Base-by-base conservation (phyloP, 1,140 invertebrate species). In the Dreissena rostriformis region DNA sequence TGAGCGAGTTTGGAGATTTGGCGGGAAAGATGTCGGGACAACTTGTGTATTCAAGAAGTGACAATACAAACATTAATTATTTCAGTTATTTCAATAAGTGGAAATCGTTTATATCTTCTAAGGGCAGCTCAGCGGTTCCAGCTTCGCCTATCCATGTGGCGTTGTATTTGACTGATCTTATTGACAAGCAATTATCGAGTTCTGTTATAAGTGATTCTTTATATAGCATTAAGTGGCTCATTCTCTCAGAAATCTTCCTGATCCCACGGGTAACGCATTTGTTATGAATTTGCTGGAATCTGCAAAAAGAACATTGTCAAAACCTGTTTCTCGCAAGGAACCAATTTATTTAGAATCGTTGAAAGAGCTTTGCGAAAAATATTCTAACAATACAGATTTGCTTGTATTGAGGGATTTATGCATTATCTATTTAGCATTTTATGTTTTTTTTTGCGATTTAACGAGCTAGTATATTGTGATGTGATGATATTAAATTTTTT, bases 401-500 rank as follows among this genome's bases (percentile, higher is more conserved):
- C 14, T 72, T 7, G n/a, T 78, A 29, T 7, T 78, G 17, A 29
- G 74, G 65, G 74, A 84, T 72, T 55, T 84, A 29, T 63, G 51
- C 29, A 84, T 84, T 74, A 71, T 78, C 52, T 8, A 77, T n/a
- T 12, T 84, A 24, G 53, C 15, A 28, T 84, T 5, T 39, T 5
- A 61, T 72, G 51, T 55, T 5, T 80, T 65, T 4, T 85, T 82
- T 81, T 85, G 15, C 71, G 83, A 39, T 86, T 75, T 75, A 80
- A 81, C 52, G 87, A 88, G 57, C 14, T 87, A 5, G 78, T 81
- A 70, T 79, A 57, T 52, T 84, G 0, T 14, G 49, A 55, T 87
- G 85, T 77, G 57, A 22, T 63, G 73, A 88, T 76, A 49, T 88
- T 26, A 49, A 52, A 7, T 67, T 88, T 66, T n/a, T 57, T 55